Evolutionary conservation across 2,888 invertebrate species (phyloP).

Genomic region (Latheticus oryzae): DNA sequence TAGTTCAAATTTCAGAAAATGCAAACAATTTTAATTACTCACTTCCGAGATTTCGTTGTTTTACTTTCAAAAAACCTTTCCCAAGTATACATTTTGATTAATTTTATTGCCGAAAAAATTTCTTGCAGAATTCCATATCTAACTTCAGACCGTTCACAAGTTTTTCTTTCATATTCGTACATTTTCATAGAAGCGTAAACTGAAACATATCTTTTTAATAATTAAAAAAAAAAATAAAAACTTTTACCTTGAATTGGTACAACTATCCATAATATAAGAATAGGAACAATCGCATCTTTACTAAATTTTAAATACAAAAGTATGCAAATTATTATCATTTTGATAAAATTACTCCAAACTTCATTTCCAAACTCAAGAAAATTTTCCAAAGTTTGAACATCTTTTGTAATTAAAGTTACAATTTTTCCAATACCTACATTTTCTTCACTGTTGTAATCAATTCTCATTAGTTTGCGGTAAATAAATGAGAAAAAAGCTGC

Average conservation of each 20-base stretch:
- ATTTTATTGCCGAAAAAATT: neutral
- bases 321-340: too few species aligned
- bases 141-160: neutral
- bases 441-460: neutral
- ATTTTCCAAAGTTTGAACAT: too few species aligned
- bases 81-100: slow-evolving; percentile 1
- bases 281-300: too few species aligned
- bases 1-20: too few species aligned
- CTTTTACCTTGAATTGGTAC: too few species aligned
- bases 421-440: neutral
- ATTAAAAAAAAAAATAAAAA: neutral
- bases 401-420: too few species aligned
- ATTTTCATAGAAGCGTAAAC: neutral
- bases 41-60: neutral
- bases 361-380: too few species aligned
- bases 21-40: too few species aligned
- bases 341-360: too few species aligned
- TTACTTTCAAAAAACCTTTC: neutral
- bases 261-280: too few species aligned
- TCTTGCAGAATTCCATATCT: neutral
- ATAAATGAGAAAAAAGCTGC: too few species aligned
- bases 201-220: neutral
- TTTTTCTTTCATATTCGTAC: neutral
- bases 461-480: neutral
- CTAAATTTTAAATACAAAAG: too few species aligned